Percentiles rank a stretch among this genome's conserved stretches.
phyloP scores from a whole-genome alignment of 2,113 vertebrate genomes.

The Strigops habroptila region DNA sequence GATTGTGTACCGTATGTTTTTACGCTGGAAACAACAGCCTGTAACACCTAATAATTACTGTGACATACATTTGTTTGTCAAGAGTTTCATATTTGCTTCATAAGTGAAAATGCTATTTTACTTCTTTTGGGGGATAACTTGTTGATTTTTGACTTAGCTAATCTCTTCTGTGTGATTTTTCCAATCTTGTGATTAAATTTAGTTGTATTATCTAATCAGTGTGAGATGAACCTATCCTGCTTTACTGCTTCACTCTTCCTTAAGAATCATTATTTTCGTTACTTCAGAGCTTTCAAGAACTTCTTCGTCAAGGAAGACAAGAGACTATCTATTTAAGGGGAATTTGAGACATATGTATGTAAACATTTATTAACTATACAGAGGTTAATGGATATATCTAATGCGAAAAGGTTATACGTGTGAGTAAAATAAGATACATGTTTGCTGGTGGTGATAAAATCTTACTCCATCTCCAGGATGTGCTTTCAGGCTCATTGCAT shows the following conservation, averaged over 20 bases:
- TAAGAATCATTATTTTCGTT: background rate
- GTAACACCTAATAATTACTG: background rate
- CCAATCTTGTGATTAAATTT: background rate
- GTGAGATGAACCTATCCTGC: background rate
- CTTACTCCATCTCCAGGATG: background rate
- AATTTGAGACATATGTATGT: background rate
- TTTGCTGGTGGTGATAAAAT: background rate
- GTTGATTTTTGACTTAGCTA: background rate
- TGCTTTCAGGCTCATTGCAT: background rate
- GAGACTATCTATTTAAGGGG: background rate
- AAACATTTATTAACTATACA: background rate
- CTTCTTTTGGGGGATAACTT: background rate
- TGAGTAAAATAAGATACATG: background rate
- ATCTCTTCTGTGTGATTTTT: background rate
- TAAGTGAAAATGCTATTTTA: background rate
- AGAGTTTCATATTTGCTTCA: background rate
- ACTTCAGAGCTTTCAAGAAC: background rate
- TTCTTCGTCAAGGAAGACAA: background rate
- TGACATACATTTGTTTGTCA: background rate
- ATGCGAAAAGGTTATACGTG: background rate
- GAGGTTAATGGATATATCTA: background rate
- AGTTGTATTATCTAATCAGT: background rate
- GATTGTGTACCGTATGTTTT: background rate
- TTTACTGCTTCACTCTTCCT: background rate
- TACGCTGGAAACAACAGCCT: background rate